Conservation (phyloP, 2,113 vertebrate genomes). For the Trochalopteron elliotii region DNA sequence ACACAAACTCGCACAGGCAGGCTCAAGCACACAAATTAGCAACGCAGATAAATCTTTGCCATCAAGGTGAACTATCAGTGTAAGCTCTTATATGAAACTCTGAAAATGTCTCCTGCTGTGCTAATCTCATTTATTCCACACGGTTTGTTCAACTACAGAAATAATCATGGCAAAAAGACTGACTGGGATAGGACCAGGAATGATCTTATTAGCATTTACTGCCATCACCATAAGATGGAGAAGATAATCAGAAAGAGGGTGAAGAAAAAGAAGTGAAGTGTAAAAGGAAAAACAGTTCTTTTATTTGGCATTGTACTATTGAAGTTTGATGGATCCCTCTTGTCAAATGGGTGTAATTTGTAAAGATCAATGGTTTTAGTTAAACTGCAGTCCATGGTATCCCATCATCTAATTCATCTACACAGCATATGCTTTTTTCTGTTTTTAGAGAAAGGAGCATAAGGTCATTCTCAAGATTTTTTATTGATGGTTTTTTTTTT, state of each 20-base stretch:
- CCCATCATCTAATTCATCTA: constrained; percentile 57
- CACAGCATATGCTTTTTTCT: background rate
- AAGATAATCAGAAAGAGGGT: constrained; percentile 40
- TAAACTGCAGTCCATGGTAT: constrained; percentile 33
- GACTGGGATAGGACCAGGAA: background rate
- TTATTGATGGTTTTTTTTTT: background rate
- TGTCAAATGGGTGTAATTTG: constrained; percentile 66
- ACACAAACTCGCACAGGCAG: background rate
- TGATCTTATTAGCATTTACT: constrained; percentile 52
- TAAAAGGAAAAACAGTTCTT: background rate
- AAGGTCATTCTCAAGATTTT: constrained; percentile 39
- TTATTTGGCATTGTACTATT: constrained; percentile 39
- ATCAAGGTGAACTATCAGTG: background rate
- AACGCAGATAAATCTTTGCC: background rate
- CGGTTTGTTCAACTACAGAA: background rate
- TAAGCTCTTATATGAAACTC: background rate
- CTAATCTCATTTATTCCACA: background rate
- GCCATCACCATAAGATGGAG: background rate
- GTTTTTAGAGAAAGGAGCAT: constrained; percentile 33
- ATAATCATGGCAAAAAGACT: background rate
- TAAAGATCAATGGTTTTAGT: constrained; percentile 71
- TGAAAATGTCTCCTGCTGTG: background rate
- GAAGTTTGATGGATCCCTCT: constrained; percentile 63
- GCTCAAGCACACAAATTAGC: background rate
- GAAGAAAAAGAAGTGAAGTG: constrained; percentile 21